Evolutionary conservation across 2,113 vertebrate genomes (phyloP), one percentile per base, ranked within the genome.

Genomic region (Ptychochromis oligacanthus): DNA sequence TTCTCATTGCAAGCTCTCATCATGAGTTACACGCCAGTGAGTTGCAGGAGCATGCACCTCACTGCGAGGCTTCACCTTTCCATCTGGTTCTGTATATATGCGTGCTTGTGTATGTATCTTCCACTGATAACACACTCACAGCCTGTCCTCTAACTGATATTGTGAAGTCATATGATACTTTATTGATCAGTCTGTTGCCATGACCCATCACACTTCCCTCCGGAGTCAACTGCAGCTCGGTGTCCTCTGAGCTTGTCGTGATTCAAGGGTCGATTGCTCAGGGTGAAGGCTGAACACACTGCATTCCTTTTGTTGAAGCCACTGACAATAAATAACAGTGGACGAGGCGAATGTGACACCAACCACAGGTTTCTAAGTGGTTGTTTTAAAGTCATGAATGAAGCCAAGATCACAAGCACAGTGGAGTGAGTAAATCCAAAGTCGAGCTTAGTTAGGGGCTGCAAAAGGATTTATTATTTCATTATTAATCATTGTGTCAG

Each of bases 111-210:
- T 77, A 34, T 34, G 62, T 40, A 2, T 79, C 34, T 22, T 20
- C 65, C 28, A 2, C 55, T 40, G 56, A 80, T 57, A 57, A 82
- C 62, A 80, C 57, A 17, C 14, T 49, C 49, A 10, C 40, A 1
- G 1, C 24, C 70, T 11, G 87, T 89, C 90, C 89, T 91, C 89
- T 40, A 46, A 46, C 34, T 79, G 70, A 87, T 85, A 77, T 78
- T 67, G 84, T 75, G n/a, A 62, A 81, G 80, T 91, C 78, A 84
- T 83, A 64, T 58, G n/a, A 65, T 80, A 72, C 54, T 86, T 62
- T 78, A 91, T 91, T 78, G 89, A 91, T 92, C 86, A 40, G 46
- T 79, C 59, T 55, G 70, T 56, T 38, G 64, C 70, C 13, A 12
- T 59, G 76, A 80, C 81, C 79, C 54, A 7, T 84, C 43, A 60